Conservation (phyloP, 2,888 invertebrate genomes). For the Carabus problematicus region DNA sequence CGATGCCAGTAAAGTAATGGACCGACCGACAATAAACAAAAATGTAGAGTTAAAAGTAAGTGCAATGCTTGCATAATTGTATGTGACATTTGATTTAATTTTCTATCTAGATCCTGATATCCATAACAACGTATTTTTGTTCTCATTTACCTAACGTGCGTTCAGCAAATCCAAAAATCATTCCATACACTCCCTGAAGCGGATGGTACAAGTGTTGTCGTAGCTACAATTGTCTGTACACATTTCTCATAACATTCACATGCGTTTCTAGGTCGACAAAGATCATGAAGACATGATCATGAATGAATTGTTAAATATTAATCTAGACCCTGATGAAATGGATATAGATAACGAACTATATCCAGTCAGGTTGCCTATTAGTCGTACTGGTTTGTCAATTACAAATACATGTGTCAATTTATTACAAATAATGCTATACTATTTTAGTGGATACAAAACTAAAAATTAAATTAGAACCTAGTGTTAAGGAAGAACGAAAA, state of each 20-base stretch:
- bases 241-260: too few species aligned
- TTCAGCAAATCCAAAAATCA: too few species aligned
- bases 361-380: conserved; percentile 31
- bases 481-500: conserved; percentile 15
- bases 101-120: background rate
- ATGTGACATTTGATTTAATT: too few species aligned
- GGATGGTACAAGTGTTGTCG: too few species aligned
- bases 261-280: conserved; percentile 25
- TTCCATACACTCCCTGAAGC: too few species aligned
- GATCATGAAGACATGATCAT: conserved; percentile 38
- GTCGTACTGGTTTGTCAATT: conserved; percentile 3
- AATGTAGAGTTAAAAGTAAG: conserved; percentile 31
- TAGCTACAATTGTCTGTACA: background rate
- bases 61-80: too few species aligned
- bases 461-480: conserved; percentile 23
- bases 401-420: too few species aligned
- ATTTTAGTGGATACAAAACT: conserved; percentile 26
- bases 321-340: conserved; percentile 29
- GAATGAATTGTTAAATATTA: conserved; percentile 34
- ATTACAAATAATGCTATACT: background rate
- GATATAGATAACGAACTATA: conserved; percentile 29
- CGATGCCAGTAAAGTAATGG: conserved; percentile 37
- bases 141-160: background rate
- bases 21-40: conserved; percentile 33
- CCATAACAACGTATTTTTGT: background rate